Evolutionary conservation across 1,140 invertebrate genomes (phyloP), one percentile per base, ranked within the genome.

Genomic region (Telenomus remus): DNA sequence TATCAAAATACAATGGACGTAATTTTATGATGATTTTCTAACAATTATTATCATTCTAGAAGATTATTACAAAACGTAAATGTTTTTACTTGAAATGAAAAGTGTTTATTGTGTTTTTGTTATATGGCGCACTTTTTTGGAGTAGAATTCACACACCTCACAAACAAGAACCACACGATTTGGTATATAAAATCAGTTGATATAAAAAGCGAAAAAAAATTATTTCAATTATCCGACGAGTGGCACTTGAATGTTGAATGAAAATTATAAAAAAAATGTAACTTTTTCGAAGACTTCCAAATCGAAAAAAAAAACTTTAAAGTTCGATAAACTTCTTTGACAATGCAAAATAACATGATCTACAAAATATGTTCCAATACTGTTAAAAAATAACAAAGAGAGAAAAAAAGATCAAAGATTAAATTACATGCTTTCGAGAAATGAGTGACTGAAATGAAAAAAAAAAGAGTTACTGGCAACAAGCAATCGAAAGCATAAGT

Each of bases 401-500:
- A 44, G 12, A 7, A 13, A 3, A 13, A 13, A 13, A 44, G 3
- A 44, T 44, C 1, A 13, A 13, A 44, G 1, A 13, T 4, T 44
- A 2, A 44, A 44, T 13, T 44, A 13, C 8, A 44, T 44, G 43
- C 43, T 44, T 44, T 44, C 43, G 1, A 44, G 9, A 39, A 39
- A 39, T 39, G 37, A 39, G n/a, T n/a, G n/a, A n/a, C n/a, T n/a
- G n/a, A n/a, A n/a, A n/a, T n/a, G n/a, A n/a, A n/a, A n/a, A n/a
- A n/a, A n/a, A n/a, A n/a, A n/a, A n/a, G n/a, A n/a, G 37, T 39
- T 39, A 39, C 37, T n/a, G n/a, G 37, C 9, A n/a, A 39, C 9
- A 44, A 44, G 13, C 43, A 44, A 12, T 13, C 13, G 43, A 44
- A 44, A 44, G 43, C 43, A 44, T 44, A 44, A 44, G 43, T 44